These are phyloP conservation scores for Dasyornis broadbenti DNA, from an alignment of 2,113 vertebrate species.

Conservation along the genomic window DNA sequence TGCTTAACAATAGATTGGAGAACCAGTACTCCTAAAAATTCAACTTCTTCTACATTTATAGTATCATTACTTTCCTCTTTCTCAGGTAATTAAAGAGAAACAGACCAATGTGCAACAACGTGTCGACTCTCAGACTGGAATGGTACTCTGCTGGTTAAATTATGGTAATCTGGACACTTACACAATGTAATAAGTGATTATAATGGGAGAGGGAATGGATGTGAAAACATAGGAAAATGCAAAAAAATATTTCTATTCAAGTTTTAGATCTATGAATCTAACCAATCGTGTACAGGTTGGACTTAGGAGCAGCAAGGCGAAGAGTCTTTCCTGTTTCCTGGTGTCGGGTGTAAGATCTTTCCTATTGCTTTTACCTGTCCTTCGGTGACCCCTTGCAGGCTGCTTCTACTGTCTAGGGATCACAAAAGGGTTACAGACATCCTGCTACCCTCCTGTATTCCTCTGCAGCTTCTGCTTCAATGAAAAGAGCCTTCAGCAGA, in stretches of 20 bases:
- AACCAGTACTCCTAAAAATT: slow-evolving; percentile 47
- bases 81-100: not conserved
- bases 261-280: not conserved
- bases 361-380: not conserved
- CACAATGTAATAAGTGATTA: not conserved
- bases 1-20: slow-evolving; percentile 61
- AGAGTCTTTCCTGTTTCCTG: not conserved
- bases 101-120: not conserved
- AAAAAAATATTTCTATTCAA: not conserved
- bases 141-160: not conserved
- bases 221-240: not conserved
- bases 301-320: not conserved
- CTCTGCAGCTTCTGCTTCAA: not conserved
- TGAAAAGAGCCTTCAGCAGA: not conserved
- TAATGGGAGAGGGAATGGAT: not conserved
- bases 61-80: slow-evolving; percentile 21
- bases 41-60: slow-evolving; percentile 18
- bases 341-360: not conserved
- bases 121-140: not conserved
- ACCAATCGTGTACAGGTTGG: not conserved
- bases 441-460: not conserved
- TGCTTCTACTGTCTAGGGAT: not conserved
- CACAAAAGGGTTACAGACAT: not conserved
- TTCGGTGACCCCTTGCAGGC: not conserved
- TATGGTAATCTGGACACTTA: not conserved